phyloP scores from a whole-genome alignment of 2,797 vertebrate genomes.

The Crocodylus rhombifer region DNA sequence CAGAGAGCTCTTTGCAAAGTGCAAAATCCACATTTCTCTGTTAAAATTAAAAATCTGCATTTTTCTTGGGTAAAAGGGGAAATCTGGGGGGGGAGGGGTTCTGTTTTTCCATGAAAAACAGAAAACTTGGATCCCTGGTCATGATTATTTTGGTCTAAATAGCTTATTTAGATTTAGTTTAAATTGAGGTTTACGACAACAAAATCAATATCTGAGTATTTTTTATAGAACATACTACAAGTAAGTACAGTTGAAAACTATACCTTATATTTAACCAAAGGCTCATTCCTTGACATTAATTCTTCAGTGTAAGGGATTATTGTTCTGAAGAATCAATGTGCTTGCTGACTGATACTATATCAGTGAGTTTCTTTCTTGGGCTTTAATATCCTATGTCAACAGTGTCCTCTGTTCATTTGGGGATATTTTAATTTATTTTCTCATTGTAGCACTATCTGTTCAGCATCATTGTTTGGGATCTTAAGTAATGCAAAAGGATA shows the following conservation, averaged over 20 bases:
- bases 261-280: slow-evolving; percentile 68
- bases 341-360: slow-evolving; percentile 76
- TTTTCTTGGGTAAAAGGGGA: too few relatives aligned
- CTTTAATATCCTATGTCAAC: slow-evolving; percentile 75
- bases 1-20: too few relatives aligned
- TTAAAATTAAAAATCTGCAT: too few relatives aligned
- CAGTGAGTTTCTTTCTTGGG: slow-evolving; percentile 70
- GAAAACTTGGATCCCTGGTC: too few relatives aligned
- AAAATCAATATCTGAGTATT: slow-evolving; percentile 14
- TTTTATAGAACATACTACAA: slow-evolving; percentile 9
- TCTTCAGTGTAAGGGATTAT: slow-evolving; percentile 76
- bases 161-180: neutral
- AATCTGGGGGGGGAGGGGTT: too few relatives aligned
- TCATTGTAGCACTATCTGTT: slow-evolving; percentile 50
- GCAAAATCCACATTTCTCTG: too few relatives aligned
- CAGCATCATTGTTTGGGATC: slow-evolving; percentile 32
- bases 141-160: neutral
- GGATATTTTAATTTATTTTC: slow-evolving; percentile 71
- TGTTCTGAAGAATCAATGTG: slow-evolving; percentile 78
- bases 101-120: too few relatives aligned
- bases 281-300: slow-evolving; percentile 78
- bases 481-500: slow-evolving; percentile 32
- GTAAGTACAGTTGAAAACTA: slow-evolving; percentile 40
- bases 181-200: slow-evolving; percentile 41
- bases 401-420: slow-evolving; percentile 33